Evolutionary conservation across 1,140 invertebrate species (phyloP), one percentile per base, ranked within the genome.

Genomic region (Thereuonema tuberculata): DNA sequence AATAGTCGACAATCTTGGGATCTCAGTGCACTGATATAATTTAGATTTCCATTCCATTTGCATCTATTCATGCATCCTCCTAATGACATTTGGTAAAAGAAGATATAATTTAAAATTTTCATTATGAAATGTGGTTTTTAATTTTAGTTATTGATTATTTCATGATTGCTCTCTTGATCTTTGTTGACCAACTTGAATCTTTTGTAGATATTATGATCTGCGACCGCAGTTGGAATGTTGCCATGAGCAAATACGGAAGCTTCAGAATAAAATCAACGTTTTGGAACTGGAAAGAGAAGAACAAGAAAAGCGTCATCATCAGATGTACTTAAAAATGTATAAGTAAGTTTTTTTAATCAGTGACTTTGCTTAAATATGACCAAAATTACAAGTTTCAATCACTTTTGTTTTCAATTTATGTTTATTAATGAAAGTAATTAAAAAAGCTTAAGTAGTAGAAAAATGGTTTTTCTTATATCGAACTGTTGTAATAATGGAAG

Each of bases 241-340:
- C 28, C 61, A 69, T 29, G 67, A 68, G 21, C 64, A 65, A 47
- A 67, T 72, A 14, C 64, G 67, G 31, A 50, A 64, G 27, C 58
- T 69, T 28, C 68, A 70, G 56, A 59, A 70, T 47, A 69, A 76
- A 54, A 74, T 73, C 48, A 59, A 65, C 24, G 60, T 72, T 21
- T 62, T 80, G 2, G 68, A 67, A 52, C 65, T 67, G n/a, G 69
- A 72, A 25, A 61, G 71, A 23, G 56, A 65, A 12, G 82, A 87
- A 56, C 83, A 86, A 49, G 86, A 89, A 65, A 80, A 82, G 58
- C 81, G 81, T 61, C 84, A 87, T 63, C 83, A 84, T 23, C 82
- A 81, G 67, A 81, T 84, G 74, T 87, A 88, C 70, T 72, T 88
- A 66, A 82, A 88, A 73, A 87, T 88, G 84, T 87, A 87, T 73